These are phyloP conservation scores for Eumacrocentrus americanus DNA, from an alignment of 2,888 invertebrate genomes.

Conservation along the genomic window DNA sequence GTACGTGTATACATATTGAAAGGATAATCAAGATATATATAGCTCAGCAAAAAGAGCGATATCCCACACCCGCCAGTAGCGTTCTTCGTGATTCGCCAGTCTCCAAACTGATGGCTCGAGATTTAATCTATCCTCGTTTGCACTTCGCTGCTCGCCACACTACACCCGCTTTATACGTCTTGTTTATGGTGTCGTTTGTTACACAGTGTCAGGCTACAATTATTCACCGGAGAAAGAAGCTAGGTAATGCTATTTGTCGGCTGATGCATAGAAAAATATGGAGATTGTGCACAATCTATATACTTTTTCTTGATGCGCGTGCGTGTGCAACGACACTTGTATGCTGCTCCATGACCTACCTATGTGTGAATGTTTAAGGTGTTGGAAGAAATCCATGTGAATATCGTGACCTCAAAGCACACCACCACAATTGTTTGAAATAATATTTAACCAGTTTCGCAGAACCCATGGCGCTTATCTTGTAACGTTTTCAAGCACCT, in stretches of 20 bases:
- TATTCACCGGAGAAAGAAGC: constrained; percentile 1
- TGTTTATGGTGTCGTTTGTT: constrained; percentile 9
- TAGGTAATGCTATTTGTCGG: background rate
- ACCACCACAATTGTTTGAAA: too few species aligned
- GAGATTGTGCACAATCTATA: background rate
- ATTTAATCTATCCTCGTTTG: constrained; percentile 15
- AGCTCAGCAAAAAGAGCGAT: background rate
- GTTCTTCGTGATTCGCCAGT: constrained; percentile 1
- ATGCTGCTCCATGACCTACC: too few species aligned
- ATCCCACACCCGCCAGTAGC: background rate
- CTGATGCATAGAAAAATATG: background rate
- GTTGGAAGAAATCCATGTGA: too few species aligned
- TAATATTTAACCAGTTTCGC: too few species aligned
- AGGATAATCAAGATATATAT: too few species aligned
- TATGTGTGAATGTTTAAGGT: too few species aligned
- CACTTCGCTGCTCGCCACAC: background rate
- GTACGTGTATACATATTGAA: too few species aligned
- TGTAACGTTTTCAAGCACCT: too few species aligned
- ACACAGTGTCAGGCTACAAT: constrained; percentile 3
- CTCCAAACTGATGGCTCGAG: constrained; percentile 5
- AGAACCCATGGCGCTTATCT: too few species aligned
- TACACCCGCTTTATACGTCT: constrained; percentile 6
- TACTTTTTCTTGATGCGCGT: background rate
- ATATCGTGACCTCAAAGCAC: too few species aligned
- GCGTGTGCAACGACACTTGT: too few species aligned